Conservation (phyloP, 2,888 invertebrate genomes). For the Pocota personata region DNA sequence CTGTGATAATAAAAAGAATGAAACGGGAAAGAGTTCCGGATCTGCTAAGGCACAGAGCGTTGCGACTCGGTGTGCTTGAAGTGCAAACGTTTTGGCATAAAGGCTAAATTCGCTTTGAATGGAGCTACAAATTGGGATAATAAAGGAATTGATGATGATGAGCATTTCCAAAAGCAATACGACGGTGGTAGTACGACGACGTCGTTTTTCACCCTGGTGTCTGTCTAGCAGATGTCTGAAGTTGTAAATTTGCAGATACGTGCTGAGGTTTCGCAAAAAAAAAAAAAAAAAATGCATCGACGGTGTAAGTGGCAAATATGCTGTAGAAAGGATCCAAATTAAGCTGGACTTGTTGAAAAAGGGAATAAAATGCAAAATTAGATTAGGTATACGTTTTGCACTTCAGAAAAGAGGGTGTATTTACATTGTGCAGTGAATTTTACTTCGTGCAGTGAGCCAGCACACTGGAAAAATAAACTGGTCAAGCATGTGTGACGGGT, state of each 20-base stretch:
- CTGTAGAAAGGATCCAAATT: constrained; percentile 39
- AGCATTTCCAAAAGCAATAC: constrained; percentile 34
- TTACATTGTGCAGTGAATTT: background rate
- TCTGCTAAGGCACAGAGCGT: constrained; percentile 11
- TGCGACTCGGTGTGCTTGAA: constrained; percentile 37
- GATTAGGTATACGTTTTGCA: constrained; percentile 27
- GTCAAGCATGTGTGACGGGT: too few species aligned
- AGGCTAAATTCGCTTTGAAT: constrained; percentile 76
- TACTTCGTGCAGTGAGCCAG: background rate
- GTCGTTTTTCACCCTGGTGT: background rate
- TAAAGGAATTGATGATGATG: constrained; percentile 76
- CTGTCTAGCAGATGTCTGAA: constrained; percentile 63
- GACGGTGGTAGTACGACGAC: constrained; percentile 1
- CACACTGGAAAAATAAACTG: too few species aligned
- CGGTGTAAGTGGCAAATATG: constrained; percentile 28
- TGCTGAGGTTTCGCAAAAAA: constrained; percentile 39
- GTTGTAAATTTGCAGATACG: constrained; percentile 52
- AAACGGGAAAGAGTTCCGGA: constrained; percentile 5
- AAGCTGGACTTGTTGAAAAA: constrained; percentile 48
- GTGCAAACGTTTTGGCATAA: constrained; percentile 69
- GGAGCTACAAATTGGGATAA: constrained; percentile 77
- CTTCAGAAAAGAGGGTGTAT: background rate
- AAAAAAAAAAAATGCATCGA: background rate
- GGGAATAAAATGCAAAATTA: constrained; percentile 26
- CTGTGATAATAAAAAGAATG: constrained; percentile 21